Evolutionary conservation across 37 sponge, comb jelly and placozoan species (phyloP).

Genomic region (Diacarnus erythraeanus): DNA sequence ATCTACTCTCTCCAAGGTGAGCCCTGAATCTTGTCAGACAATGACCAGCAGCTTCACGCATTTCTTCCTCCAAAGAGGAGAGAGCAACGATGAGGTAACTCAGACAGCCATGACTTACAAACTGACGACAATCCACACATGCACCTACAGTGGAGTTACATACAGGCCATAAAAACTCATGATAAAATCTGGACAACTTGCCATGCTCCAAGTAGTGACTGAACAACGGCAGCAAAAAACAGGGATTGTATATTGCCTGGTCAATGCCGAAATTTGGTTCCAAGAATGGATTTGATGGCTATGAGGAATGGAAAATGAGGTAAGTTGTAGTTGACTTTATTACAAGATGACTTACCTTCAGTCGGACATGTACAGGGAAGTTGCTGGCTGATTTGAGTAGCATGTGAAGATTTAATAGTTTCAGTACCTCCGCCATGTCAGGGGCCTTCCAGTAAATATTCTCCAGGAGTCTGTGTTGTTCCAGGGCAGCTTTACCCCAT

Average conservation of each 20-base stretch:
- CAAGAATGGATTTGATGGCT: conserved; percentile 49
- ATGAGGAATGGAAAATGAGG: neutral
- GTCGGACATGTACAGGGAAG: conserved; percentile 23
- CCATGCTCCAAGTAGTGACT: conserved; percentile 58
- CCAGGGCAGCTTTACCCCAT: conserved; percentile 64
- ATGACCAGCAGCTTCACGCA: conserved; percentile 61
- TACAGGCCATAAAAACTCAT: too few species aligned
- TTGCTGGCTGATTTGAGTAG: conserved; percentile 12
- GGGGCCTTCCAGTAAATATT: conserved; percentile 52
- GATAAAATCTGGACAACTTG: too few species aligned
- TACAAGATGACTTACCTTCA: conserved; percentile 22
- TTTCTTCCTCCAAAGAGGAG: conserved; percentile 37
- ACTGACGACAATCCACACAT: conserved; percentile 66
- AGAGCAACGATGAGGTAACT: conserved; percentile 57
- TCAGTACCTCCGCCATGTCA: conserved; percentile 34
- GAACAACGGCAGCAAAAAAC: conserved; percentile 73
- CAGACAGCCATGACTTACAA: conserved; percentile 69
- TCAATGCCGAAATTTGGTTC: neutral
- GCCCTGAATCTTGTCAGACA: conserved; percentile 48
- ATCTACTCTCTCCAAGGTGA: conserved; percentile 57
- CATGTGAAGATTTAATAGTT: conserved; percentile 8
- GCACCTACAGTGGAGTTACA: too few species aligned
- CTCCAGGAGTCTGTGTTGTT: conserved; percentile 30
- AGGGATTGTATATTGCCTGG: conserved; percentile 56
- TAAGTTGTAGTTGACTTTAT: neutral